Percentiles rank a stretch among this genome's conserved stretches.
phyloP scores from a whole-genome alignment of 2,113 vertebrate species.

The Phalacrocorax brasilianus region DNA sequence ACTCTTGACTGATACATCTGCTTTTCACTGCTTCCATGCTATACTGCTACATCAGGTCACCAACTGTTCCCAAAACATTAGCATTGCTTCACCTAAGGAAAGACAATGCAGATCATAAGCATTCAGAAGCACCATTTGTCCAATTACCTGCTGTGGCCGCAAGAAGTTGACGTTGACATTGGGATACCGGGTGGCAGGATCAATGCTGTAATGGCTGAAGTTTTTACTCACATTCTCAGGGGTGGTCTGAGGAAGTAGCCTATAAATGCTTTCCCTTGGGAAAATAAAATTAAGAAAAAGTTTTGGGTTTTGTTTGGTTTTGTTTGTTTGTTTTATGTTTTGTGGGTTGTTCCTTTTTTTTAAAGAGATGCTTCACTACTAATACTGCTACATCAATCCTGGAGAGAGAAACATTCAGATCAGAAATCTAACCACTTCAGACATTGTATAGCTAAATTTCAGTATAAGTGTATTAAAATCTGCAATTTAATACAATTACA shows the following conservation, averaged over 20 bases:
- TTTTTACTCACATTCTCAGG: constrained; percentile 98
- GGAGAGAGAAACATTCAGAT: background rate
- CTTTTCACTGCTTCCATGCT: background rate
- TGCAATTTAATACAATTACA: background rate
- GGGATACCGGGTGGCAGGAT: constrained; percentile 94
- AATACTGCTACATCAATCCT: background rate
- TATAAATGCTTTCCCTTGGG: constrained; percentile 93
- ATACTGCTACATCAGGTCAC: background rate
- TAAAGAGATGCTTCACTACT: background rate
- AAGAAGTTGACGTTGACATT: constrained; percentile 92
- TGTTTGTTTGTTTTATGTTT: background rate
- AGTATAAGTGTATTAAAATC: background rate
- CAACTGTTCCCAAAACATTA: background rate
- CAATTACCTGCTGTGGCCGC: constrained; percentile 89
- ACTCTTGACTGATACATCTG: background rate
- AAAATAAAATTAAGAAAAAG: background rate
- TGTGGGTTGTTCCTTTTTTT: background rate
- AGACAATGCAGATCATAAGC: background rate
- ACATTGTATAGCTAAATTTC: background rate
- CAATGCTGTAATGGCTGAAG: constrained; percentile 93
- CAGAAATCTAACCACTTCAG: background rate
- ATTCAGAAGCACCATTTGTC: background rate
- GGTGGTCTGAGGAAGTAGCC: constrained; percentile 95
- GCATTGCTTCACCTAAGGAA: background rate
- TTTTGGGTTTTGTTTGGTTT: background rate